phyloP scores from a whole-genome alignment of 1,140 invertebrate genomes.

The Vanessa tameamea region DNA sequence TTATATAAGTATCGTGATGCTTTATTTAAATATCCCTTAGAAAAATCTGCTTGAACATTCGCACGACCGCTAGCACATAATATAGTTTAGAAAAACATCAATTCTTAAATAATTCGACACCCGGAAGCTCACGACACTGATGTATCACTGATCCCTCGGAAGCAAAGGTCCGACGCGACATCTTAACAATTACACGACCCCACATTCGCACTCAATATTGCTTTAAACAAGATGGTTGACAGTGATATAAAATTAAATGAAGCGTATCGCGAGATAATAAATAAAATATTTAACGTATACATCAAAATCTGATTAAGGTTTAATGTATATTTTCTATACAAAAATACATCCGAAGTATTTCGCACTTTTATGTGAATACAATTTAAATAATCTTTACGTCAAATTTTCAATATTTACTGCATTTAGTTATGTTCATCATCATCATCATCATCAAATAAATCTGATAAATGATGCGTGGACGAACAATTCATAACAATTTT shows the following conservation, averaged over 20 bases:
- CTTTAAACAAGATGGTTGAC: conserved; percentile 49
- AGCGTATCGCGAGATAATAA: not conserved
- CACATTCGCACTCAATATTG: conserved; percentile 62
- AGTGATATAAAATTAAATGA: conserved; percentile 27
- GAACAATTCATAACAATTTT: no score
- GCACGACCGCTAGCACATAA: not conserved
- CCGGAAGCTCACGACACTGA: conserved; percentile 58
- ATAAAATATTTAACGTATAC: not conserved
- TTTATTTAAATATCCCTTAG: not conserved
- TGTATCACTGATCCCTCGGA: conserved; percentile 55
- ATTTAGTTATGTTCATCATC: no score
- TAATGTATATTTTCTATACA: no score
- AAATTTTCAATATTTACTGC: no score
- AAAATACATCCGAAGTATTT: no score
- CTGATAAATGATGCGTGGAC: no score
- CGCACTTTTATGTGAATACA: no score
- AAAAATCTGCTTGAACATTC: not conserved
- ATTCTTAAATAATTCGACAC: conserved; percentile 14
- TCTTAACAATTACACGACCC: conserved; percentile 63
- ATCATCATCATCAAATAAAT: no score
- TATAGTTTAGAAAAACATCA: conserved; percentile 19
- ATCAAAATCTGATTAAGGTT: no score
- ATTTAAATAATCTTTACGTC: no score
- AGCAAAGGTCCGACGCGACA: conserved; percentile 48
- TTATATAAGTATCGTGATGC: no score